Conservation (phyloP, 2,113 vertebrate genomes). For the Rhipidura dahli region DNA sequence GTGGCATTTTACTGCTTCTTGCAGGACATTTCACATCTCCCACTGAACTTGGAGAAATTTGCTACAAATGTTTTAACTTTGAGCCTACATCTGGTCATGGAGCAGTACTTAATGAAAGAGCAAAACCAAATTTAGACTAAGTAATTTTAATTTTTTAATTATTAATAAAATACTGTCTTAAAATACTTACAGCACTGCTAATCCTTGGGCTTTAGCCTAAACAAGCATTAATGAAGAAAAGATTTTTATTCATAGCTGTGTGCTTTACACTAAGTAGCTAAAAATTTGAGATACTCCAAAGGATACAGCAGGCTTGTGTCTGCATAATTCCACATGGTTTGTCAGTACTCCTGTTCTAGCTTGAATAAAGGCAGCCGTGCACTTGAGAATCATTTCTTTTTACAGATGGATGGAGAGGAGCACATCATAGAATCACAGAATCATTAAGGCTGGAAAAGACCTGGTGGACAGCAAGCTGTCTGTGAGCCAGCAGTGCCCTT, state of each 20-base stretch:
- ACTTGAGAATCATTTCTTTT: background rate
- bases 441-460: background rate
- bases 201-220: background rate
- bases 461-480: background rate
- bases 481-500: background rate
- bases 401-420: background rate
- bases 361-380: background rate
- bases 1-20: background rate
- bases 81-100: background rate
- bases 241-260: background rate
- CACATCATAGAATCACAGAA: background rate
- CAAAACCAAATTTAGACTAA: background rate
- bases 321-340: background rate
- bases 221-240: background rate
- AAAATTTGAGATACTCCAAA: background rate
- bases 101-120: background rate
- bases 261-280: background rate
- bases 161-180: background rate
- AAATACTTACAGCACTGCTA: background rate
- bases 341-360: background rate
- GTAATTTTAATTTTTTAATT: background rate
- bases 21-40: background rate
- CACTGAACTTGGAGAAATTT: background rate
- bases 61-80: background rate
- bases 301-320: background rate